phyloP scores from a whole-genome alignment of 2,888 invertebrate species.

The Apomyelois bistriatella region DNA sequence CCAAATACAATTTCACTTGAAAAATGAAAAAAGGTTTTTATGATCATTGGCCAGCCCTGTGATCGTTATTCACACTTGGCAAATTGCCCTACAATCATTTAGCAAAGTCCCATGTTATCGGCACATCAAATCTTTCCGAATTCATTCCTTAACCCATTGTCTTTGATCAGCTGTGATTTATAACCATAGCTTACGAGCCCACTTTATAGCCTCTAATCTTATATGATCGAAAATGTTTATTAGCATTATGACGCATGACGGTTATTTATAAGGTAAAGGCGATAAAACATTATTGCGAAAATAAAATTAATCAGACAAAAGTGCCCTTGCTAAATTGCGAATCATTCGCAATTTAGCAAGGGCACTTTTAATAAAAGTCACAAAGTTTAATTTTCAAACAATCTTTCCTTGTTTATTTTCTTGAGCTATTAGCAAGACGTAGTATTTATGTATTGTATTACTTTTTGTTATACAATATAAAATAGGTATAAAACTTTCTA shows the following conservation, averaged over 20 bases:
- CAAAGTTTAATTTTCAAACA: too few species aligned
- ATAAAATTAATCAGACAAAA: neutral
- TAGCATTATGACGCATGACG: neutral
- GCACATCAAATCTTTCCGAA: constrained; percentile 1
- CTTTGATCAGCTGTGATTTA: constrained; percentile 10
- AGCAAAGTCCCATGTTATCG: neutral
- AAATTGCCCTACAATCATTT: constrained; percentile 10
- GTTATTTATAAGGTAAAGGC: neutral
- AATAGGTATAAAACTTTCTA: too few species aligned
- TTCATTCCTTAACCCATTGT: neutral
- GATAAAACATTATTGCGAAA: neutral
- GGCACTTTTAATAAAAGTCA: neutral
- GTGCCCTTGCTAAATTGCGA: neutral
- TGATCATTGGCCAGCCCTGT: neutral
- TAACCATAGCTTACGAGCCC: neutral
- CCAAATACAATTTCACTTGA: too few species aligned
- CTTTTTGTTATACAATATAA: too few species aligned
- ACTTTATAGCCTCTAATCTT: neutral
- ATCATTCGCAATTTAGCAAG: too few species aligned
- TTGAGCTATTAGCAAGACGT: too few species aligned
- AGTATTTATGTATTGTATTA: too few species aligned
- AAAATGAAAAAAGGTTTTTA: too few species aligned
- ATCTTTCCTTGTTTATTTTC: too few species aligned
- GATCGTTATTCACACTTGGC: neutral
- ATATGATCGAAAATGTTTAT: neutral